Evolutionary conservation across 1,140 invertebrate species (phyloP), one percentile per base, ranked within the genome.

Genomic region (Drosophila ohnishii): DNA sequence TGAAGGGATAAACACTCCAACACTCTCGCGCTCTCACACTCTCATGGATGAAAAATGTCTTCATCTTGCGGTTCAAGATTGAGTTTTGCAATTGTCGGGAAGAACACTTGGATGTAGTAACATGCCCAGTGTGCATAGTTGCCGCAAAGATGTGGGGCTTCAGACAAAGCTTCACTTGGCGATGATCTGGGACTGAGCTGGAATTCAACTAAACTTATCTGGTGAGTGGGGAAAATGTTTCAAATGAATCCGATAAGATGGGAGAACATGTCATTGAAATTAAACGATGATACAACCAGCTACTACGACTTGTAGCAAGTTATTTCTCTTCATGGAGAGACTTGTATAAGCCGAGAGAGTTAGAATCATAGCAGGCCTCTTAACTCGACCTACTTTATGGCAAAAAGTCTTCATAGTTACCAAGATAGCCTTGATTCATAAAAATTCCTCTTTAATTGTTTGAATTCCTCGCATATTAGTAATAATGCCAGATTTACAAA

Each of bases 11-110:
- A 71, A 45, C 60, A 70, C 51, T 69, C 59, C 34, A n/a, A n/a
- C 39, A 59, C 51, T 39, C 40, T 51, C 37, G 53, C 37, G 55
- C 42, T 44, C 45, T 58, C 56, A 59, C 61, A 69, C 53, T 42
- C 72, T 70, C 60, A 63, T 55, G 81, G 53, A 69, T 87, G 76
- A 87, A 60, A 76, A 84, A 88, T 87, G 83, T 74, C 80, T 77
- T 79, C 77, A 88, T 87, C 71, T 82, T 44, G 42, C 8, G 44
- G 45, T 32, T 37, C 47, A 39, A 66, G 73, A 75, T 75, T 75
- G 73, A 71, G 67, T 59, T 71, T 71, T 59, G 67, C 65, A 71
- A 71, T 71, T 71, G 67, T 71, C 66, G 66, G 42, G 19, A 22
- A 39, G 37, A 64, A 51, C 59, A 64, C 16, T 55, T 35, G 62